Evolutionary conservation across 92 coral and sea anemone species (phyloP).

Genomic region (Palythoa grandis): DNA sequence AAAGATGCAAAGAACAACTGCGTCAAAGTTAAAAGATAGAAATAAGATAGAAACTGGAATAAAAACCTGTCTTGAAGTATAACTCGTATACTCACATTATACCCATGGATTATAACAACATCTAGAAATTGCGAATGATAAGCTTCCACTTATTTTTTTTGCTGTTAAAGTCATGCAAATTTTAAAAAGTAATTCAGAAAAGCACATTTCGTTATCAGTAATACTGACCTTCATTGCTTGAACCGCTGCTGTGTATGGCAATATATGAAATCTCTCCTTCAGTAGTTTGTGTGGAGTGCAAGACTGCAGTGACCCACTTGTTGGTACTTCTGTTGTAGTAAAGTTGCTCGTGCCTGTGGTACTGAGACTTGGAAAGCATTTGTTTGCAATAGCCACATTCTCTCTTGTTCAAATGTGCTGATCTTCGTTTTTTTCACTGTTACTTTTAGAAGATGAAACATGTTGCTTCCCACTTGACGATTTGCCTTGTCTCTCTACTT

Average conservation of each 20-base stretch:
- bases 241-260: not conserved
- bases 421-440: not conserved
- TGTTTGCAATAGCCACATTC: conserved; percentile 36
- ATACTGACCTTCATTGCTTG: no score
- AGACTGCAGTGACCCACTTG: not conserved
- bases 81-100: no score
- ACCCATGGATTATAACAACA: no score
- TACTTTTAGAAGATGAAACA: not conserved
- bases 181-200: no score
- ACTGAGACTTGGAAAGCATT: conserved; percentile 22
- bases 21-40: no score
- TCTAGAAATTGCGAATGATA: no score
- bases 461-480: not conserved
- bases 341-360: conserved; percentile 1
- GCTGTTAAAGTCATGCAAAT: no score
- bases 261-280: conserved; percentile 2
- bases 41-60: no score
- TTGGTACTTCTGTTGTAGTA: not conserved
- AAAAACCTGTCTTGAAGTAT: no score
- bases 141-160: no score
- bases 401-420: not conserved
- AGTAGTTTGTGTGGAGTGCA: conserved; percentile 2
- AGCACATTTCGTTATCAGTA: no score
- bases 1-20: no score
- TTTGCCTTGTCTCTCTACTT: not conserved